Percentiles rank a stretch among this genome's conserved stretches.
These are phyloP conservation scores for Hippolais icterina DNA, from an alignment of 2,113 vertebrate species.

Conservation along the genomic window DNA sequence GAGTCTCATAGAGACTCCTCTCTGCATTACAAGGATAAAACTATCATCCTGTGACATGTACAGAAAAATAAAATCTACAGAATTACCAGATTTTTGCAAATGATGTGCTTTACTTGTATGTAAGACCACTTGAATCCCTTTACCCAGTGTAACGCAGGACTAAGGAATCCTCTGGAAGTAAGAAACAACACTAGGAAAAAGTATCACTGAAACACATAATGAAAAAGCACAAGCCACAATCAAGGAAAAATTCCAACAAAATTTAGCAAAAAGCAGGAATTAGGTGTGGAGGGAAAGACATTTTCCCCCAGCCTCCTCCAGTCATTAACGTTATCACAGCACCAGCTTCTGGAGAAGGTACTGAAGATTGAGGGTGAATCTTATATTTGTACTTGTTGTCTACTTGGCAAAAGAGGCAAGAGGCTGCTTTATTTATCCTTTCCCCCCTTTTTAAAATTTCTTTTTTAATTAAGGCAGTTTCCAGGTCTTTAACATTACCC, in stretches of 20 bases:
- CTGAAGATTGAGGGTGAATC: background rate
- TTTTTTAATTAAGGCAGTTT: background rate
- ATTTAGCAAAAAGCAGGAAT: background rate
- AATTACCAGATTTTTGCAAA: background rate
- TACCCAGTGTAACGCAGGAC: background rate
- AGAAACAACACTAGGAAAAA: background rate
- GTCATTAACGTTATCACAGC: slow-evolving; percentile 8
- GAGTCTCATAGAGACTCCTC: background rate
- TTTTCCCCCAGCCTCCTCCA: background rate
- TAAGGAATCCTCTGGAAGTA: background rate
- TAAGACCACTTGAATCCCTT: background rate
- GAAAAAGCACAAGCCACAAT: background rate
- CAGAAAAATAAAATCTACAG: background rate
- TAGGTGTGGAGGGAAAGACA: too few species aligned
- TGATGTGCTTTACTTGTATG: background rate
- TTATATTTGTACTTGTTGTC: background rate
- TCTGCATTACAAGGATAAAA: background rate
- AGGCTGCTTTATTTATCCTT: background rate
- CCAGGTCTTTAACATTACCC: background rate
- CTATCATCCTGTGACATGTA: background rate
- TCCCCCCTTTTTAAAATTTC: too few species aligned
- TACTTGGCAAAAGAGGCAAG: background rate
- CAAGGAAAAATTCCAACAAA: background rate
- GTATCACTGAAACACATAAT: background rate
- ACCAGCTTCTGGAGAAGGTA: slow-evolving; percentile 38